Evolutionary conservation across 1,140 invertebrate species (phyloP), one percentile per base, ranked within the genome.

Genomic region (Zaprionus nigranus): DNA sequence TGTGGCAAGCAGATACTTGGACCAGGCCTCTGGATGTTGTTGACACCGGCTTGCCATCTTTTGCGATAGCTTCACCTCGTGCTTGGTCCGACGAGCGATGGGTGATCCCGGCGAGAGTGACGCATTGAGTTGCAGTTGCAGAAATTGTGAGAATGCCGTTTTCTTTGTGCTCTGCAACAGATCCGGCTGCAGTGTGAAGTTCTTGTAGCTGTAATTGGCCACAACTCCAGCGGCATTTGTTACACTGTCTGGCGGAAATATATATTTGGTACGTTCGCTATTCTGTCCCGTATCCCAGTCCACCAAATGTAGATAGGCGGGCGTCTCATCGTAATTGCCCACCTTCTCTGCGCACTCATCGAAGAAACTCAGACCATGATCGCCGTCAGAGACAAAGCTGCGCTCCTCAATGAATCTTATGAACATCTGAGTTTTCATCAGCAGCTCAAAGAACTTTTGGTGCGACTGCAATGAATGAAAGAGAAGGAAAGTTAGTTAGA

Each of bases 351-450:
- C 82, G 58, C 98, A 99, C 92, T 99, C 98, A 93, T 99, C 99
- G 92, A 99, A 99, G 94, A 99, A 99, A 12, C 98, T 97, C 62
- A 99, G 94, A 2, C 96, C 96, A 93, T 95, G 95, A 94, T 99
- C 98, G 92, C 98, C 98, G 85, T 99, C 98, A 13, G 98, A 99
- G 0, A 99, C 98, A 94, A 99, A 99, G 82, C 98, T 99, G 40
- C 99, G 95, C 93, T 99, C 99, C 93, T 99, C 99, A 79, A 99
- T 99, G 93, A 99, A 99, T 49, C 98, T 96, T 68, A 98, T 99
- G 93, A 99, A 99, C 96, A 99, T 98, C 94, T 99, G 99, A 1
- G 99, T 99, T 90, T 96, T 96, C 93, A 98, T 96, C 82, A 99
- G 92, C 77, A 98, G 94, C 56, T 95, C 95, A 93, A 97, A 99